Evolutionary conservation across 2,113 vertebrate species (phyloP).

Genomic region (Indicator maculatus): DNA sequence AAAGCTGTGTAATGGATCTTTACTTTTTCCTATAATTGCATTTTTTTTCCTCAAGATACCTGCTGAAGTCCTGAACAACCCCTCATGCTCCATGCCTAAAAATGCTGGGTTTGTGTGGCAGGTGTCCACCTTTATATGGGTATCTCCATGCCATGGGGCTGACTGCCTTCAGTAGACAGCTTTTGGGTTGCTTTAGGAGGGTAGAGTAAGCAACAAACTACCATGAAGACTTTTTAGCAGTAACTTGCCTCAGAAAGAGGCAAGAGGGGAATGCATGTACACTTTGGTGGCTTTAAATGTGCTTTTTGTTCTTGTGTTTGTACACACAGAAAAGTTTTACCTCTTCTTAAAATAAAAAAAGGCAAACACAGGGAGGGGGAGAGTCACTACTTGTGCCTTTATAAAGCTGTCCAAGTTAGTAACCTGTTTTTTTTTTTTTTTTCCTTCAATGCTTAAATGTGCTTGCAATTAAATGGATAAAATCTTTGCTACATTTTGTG

Average conservation of each 20-base stretch:
- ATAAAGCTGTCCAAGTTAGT: conserved; percentile 8
- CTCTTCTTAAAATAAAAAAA: neutral
- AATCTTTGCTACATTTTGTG: neutral
- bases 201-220: neutral
- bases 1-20: neutral
- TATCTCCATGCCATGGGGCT: neutral
- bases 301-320: neutral
- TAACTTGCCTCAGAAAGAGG: neutral
- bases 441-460: conserved; percentile 18
- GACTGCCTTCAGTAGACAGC: neutral
- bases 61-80: neutral
- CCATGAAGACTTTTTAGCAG: neutral
- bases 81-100: neutral
- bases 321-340: neutral
- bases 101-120: neutral
- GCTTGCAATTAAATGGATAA: conserved; percentile 10
- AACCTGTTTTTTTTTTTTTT: neutral
- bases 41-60: neutral
- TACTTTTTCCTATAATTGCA: neutral
- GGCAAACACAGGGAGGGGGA: neutral
- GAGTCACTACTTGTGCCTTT: neutral
- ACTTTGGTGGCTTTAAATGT: neutral
- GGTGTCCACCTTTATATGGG: neutral
- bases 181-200: neutral
- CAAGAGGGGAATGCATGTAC: neutral